These are phyloP conservation scores for Pseudorasbora parva DNA, from an alignment of 2,113 vertebrate species.

Conservation along the genomic window DNA sequence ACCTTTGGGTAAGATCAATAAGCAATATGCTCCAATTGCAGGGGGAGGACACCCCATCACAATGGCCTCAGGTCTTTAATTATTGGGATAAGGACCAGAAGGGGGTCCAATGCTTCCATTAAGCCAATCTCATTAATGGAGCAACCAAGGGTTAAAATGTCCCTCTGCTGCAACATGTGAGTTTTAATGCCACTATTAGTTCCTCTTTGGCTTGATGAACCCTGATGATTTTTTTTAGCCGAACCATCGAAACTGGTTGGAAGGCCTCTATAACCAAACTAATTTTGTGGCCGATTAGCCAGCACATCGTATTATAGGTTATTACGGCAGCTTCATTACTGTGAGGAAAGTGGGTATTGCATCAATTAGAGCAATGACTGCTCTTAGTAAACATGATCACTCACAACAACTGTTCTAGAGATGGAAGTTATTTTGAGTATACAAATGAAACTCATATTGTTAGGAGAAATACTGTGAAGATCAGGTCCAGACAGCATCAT, in stretches of 20 bases:
- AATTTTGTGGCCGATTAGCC: not conserved
- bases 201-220: conserved; percentile 14
- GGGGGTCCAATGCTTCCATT: conserved; percentile 28
- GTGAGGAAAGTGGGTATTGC: not conserved
- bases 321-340: not conserved
- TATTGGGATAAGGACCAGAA: conserved; percentile 52
- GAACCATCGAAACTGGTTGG: not conserved
- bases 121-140: conserved; percentile 47
- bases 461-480: no score
- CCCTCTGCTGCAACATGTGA: not conserved
- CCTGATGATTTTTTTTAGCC: not conserved
- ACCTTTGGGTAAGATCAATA: conserved; percentile 64
- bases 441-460: no score
- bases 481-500: no score
- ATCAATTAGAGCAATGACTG: not conserved
- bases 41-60: conserved; percentile 46
- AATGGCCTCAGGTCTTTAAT: conserved; percentile 60
- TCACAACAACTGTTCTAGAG: no score
- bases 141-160: conserved; percentile 28
- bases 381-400: not conserved
- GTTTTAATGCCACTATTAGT: conserved; percentile 20
- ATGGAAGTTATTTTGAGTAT: no score
- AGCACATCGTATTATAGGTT: not conserved
- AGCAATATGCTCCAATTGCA: conserved; percentile 63
- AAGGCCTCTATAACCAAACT: not conserved